Conservation (phyloP, 2,797 vertebrate species). For the Coregonus sp. region DNA sequence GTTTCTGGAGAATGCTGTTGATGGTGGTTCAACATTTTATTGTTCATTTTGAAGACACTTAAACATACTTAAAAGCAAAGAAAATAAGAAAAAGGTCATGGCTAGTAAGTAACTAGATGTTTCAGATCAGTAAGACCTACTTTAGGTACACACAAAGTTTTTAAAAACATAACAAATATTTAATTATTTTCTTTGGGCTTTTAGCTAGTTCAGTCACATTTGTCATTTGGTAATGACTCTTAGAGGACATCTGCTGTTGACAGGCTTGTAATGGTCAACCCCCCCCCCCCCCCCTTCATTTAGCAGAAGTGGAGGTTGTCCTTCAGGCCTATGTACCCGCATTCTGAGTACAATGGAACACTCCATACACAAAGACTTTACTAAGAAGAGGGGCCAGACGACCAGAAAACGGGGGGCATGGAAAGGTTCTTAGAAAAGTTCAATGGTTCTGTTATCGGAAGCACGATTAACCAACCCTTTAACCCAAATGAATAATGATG, state of each 20-base stretch:
- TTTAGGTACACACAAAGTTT: no score
- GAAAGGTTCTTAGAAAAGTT: constrained; percentile 53
- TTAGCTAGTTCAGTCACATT: constrained; percentile 22
- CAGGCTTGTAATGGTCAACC: constrained; percentile 32
- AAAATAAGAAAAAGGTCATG: background rate
- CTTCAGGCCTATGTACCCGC: constrained; percentile 20
- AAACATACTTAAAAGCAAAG: background rate
- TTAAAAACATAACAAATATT: no score
- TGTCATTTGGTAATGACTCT: constrained; percentile 35
- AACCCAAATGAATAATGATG: constrained; percentile 31
- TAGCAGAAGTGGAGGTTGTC: constrained; percentile 43
- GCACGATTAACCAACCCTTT: constrained; percentile 45
- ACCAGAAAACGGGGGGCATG: constrained; percentile 34
- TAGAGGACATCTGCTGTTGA: constrained; percentile 48
- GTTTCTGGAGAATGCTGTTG: background rate
- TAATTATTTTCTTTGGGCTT: background rate
- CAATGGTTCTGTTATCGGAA: constrained; percentile 58
- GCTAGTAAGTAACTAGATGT: background rate
- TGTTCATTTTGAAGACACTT: background rate
- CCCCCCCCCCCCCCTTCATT: constrained; percentile 32
- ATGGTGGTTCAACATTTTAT: background rate
- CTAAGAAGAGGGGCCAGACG: constrained; percentile 38
- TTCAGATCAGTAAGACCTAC: no score
- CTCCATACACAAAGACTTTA: constrained; percentile 53
- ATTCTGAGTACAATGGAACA: constrained; percentile 43